phyloP scores from a whole-genome alignment of 2,113 vertebrate species.

The Ellobius talpinus region DNA sequence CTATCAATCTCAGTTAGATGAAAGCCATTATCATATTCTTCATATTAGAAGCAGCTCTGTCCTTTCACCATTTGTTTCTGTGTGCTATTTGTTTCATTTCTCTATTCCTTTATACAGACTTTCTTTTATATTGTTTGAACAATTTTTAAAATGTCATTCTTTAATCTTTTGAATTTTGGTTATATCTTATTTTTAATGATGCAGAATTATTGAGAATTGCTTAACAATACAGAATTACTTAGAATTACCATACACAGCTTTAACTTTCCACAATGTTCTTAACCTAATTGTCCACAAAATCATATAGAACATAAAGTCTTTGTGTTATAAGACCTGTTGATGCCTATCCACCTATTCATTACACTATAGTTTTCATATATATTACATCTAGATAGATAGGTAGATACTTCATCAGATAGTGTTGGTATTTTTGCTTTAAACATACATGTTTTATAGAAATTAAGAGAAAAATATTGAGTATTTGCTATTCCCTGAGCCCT shows the following conservation, averaged over 20 bases:
- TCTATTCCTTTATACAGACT: neutral
- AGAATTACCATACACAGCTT: neutral
- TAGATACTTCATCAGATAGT: neutral
- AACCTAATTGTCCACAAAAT: neutral
- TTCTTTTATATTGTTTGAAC: slow-evolving; percentile 17
- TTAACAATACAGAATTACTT: neutral
- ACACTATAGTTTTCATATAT: neutral
- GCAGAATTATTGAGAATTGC: neutral
- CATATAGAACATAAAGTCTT: neutral
- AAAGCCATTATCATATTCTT: neutral
- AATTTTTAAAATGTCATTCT: slow-evolving; percentile 1
- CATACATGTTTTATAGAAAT: slow-evolving; percentile 10
- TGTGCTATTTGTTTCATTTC: neutral
- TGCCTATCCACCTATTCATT: neutral
- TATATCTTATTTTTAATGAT: neutral
- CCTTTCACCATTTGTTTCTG: neutral
- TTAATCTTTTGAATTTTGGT: neutral
- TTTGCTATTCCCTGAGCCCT: neutral
- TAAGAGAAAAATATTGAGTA: neutral
- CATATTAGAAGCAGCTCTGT: neutral
- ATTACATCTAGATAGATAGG: neutral
- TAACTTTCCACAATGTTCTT: neutral
- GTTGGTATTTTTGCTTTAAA: neutral
- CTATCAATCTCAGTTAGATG: neutral
- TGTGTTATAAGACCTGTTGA: neutral